A percentile compares a stretch with the other conserved stretches of the same genome.
phyloP scores from a whole-genome alignment of 2,797 vertebrate species.

The Gadopsis marmoratus region DNA sequence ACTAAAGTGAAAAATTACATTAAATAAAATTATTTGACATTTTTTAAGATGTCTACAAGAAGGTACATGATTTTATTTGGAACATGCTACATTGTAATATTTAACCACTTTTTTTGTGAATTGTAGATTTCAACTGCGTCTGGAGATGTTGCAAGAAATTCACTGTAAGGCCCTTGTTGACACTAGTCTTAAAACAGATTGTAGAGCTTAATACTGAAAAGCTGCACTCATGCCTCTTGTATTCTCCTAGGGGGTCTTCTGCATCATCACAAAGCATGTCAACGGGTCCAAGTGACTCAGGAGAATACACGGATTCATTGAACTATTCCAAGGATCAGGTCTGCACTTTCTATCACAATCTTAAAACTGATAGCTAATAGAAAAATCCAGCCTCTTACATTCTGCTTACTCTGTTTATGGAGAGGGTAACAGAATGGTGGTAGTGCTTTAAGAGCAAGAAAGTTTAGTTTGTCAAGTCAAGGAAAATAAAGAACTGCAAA shows the following conservation, averaged over 20 bases:
- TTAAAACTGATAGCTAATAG: background rate
- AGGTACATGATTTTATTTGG: background rate
- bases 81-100: conserved; percentile 1
- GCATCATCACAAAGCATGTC: conserved; percentile 4
- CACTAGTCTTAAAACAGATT: background rate
- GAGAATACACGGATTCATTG: conserved; percentile 21
- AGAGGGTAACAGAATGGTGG: background rate
- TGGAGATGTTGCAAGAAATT: conserved; percentile 15
- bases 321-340: background rate
- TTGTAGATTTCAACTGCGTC: conserved; percentile 39
- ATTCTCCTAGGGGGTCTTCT: conserved; percentile 47
- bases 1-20: background rate
- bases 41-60: background rate
- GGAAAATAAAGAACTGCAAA: background rate
- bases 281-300: background rate
- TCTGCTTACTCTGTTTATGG: background rate
- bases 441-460: background rate
- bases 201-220: background rate
- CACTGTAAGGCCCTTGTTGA: conserved; percentile 40
- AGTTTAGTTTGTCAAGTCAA: background rate
- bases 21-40: background rate
- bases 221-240: background rate
- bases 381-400: background rate
- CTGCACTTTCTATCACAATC: background rate
- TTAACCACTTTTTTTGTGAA: background rate